Evolutionary conservation across 2,113 vertebrate genomes (phyloP).

Genomic region (Copsychus sechellarum): DNA sequence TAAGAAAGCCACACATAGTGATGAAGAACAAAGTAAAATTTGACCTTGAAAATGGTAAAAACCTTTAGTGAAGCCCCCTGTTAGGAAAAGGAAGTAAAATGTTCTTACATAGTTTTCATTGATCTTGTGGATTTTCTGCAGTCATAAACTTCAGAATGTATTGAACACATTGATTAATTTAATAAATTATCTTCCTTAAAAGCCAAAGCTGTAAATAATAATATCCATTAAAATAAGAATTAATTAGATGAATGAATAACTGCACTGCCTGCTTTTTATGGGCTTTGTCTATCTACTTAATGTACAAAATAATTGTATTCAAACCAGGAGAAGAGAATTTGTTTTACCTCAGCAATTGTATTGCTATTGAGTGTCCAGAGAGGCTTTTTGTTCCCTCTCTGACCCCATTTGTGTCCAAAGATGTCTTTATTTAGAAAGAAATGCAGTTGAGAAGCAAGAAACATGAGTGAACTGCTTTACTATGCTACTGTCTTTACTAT

Average conservation of each 20-base stretch:
- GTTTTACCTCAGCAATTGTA: background rate
- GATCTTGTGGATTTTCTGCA: background rate
- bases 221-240: background rate
- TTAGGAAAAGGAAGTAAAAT: background rate
- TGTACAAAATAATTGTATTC: background rate
- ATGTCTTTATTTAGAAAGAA: background rate
- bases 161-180: slow-evolving; percentile 8
- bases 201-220: slow-evolving; percentile 35
- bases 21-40: background rate
- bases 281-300: background rate
- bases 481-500: slow-evolving; percentile 24
- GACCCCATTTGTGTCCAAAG: background rate
- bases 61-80: background rate
- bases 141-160: background rate
- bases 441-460: background rate
- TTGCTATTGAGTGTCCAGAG: background rate
- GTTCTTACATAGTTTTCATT: background rate
- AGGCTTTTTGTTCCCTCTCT: background rate
- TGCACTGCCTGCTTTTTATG: background rate
- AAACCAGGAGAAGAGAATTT: background rate
- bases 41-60: background rate
- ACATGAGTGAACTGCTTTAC: background rate
- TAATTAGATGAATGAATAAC: background rate
- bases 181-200: slow-evolving; percentile 15
- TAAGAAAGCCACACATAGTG: background rate